Base-by-base conservation (phyloP, 2,113 vertebrate genomes). In the Petrocephalus zakoni region DNA sequence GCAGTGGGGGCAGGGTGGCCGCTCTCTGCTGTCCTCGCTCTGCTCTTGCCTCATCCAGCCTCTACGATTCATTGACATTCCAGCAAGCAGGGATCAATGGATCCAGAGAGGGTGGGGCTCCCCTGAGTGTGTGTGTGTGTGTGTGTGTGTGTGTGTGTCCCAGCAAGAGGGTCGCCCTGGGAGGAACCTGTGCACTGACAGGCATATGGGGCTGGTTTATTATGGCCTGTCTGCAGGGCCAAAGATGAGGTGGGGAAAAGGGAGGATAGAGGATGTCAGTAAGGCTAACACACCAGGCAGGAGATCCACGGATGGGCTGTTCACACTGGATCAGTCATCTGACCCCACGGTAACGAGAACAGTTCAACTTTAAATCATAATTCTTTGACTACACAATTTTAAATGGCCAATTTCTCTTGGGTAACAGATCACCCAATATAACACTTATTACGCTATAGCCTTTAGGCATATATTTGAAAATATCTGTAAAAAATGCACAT, bases 11-110 rank as follows among this genome's bases (percentile, higher is more conserved):
- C 29, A 49, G 72, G 75, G 87, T 49, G 42, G 51, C 51, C 42
- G 51, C 5, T n/a, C 52, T 81, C 49, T 86, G 52, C 84, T 37
- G 49, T 53, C 25, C 81, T 83, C 47, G 46, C 25, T 88, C 49
- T 81, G 87, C 87, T 88, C 22, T 88, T n/a, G 51, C 87, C 25
- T 82, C 75, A 88, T 82, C 72, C 29, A 81, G 72, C 34, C 51
- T 55, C 87, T 82, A 52, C 49, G 82, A 82, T 56, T 56, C 87
- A 58, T 55, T 82, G 87, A 83, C 87, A 46, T 82, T 51, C 34
- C 72, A 81, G 72, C 87, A 56, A 21, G 52, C 19, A 82, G 29
- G 51, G 51, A 88, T 88, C 87, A n/a, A 88, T 88, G 87, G 51
- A 56, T 29, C 29, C 87, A 46, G 19, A 82, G 34, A 82, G 72